phyloP scores from a whole-genome alignment of 2,797 vertebrate species.

The Lagocephalus sceleratus region DNA sequence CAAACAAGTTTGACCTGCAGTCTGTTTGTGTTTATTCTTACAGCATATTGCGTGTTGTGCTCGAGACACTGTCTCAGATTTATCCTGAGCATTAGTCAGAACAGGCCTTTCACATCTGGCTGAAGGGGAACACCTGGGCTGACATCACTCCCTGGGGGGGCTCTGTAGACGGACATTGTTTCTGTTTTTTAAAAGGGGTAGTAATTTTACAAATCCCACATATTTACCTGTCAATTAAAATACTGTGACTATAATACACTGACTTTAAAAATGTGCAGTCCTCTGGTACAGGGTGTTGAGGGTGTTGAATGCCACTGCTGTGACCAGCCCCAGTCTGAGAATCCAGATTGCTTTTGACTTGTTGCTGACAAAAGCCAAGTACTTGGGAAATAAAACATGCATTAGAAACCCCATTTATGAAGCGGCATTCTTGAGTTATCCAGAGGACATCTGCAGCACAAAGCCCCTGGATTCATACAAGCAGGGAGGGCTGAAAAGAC shows the following conservation, averaged over 20 bases:
- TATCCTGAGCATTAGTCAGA: not conserved
- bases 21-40: not conserved
- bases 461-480: constrained; percentile 3
- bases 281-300: not conserved
- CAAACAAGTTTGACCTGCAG: not conserved
- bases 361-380: constrained; percentile 5
- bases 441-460: constrained; percentile 30
- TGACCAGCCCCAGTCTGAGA: constrained; percentile 34
- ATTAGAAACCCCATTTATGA: constrained; percentile 39
- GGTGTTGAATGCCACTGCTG: constrained; percentile 14
- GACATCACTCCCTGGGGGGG: constrained; percentile 18
- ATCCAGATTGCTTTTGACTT: constrained; percentile 23
- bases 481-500: not conserved
- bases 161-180: no score
- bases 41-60: constrained; percentile 1
- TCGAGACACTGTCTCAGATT: not conserved
- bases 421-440: constrained; percentile 59
- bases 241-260: no score
- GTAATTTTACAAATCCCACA: no score
- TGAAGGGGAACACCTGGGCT: constrained; percentile 33
- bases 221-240: no score
- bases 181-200: no score
- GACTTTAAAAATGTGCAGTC: constrained; percentile 19
- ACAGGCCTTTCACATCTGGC: constrained; percentile 21
- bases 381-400: constrained; percentile 48